phyloP scores from a whole-genome alignment of 2,888 invertebrate species.

The Mesoligia furuncula region DNA sequence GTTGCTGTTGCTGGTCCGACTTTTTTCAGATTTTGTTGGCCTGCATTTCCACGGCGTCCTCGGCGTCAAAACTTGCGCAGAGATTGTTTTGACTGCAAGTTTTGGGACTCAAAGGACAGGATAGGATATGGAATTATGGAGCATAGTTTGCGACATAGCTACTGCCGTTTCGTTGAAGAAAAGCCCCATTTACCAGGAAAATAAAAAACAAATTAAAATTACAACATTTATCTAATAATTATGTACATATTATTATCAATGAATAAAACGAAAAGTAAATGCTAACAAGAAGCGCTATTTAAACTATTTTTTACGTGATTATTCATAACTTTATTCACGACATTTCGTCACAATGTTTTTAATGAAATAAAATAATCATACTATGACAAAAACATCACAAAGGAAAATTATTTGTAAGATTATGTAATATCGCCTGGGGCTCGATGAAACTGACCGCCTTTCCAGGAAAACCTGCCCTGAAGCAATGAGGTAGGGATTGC shows the following conservation, averaged over 20 bases:
- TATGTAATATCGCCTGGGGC: conserved; percentile 31
- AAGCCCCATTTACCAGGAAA: too few relatives aligned
- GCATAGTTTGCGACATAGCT: too few relatives aligned
- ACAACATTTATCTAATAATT: background rate
- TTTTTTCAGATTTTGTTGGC: too few relatives aligned
- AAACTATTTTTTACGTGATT: background rate
- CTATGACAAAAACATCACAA: conserved; percentile 22
- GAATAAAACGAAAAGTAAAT: background rate
- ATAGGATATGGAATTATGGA: too few relatives aligned
- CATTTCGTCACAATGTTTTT: conserved; percentile 32
- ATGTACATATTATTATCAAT: background rate
- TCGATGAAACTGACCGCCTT: conserved; percentile 35
- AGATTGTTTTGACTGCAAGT: too few relatives aligned
- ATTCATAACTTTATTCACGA: conserved; percentile 5
- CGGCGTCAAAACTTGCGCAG: too few relatives aligned
- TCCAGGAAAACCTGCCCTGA: conserved; percentile 15
- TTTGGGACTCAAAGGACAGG: too few relatives aligned
- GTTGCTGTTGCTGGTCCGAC: too few relatives aligned
- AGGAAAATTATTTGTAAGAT: conserved; percentile 43
- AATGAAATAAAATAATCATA: conserved; percentile 42
- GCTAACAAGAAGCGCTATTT: background rate
- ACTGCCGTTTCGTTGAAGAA: too few relatives aligned
- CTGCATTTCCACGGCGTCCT: too few relatives aligned
- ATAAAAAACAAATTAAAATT: background rate
- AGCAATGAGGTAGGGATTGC: conserved; percentile 21